Base-by-base conservation (phyloP, 2,113 vertebrate genomes). In the Promerops cafer region DNA sequence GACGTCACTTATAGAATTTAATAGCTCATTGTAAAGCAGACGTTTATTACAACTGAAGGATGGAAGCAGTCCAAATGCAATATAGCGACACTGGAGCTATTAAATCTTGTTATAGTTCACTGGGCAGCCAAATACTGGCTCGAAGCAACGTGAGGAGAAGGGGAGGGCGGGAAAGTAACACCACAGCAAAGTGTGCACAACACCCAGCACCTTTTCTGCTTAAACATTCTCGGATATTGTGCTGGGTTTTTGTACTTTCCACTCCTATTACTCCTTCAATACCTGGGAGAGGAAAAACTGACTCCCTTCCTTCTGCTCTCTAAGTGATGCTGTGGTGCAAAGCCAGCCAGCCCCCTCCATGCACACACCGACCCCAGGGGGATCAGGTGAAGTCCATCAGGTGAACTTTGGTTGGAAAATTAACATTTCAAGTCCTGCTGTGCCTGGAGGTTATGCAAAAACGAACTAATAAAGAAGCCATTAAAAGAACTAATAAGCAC, bases 1-100 rank as follows among this genome's bases (percentile, higher is more conserved):
- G 98, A 98, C 89, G 88, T 98, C 98, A 97, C 94, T 79, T 92
- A 83, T 6, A 93, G 95, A 94, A 95, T 94, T 96, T 57, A 89
- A 96, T 83, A 92, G 96, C 81, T 96, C 93, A 80, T 30, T 95
- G 95, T 57, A 83, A 97, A 95, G 95, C 89, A 86, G 75, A 87
- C 20, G 0, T 93, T 96, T 96, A 96, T 96, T 93, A 94, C 89
- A 92, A 92, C 65, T 92, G 94, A 94, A 93, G 88, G 94, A 93
- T 94, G 97, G 97, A 97, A 85, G 44, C 50, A 4, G 39, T 82
- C 95, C 97, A 96, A 92, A 95, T 6, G 59, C 89, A 77, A 87
- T 87, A 89, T 11, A 94, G 95, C 56, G 52, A 76, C 75, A 23
- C 70, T 85, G 90, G 63, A 95, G 93, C 92, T 96, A 69, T 93